Percentiles rank a stretch among this genome's conserved stretches.
Evolutionary conservation across 2,888 invertebrate genomes (phyloP).

Genomic region (Acrobeloides nanus): DNA sequence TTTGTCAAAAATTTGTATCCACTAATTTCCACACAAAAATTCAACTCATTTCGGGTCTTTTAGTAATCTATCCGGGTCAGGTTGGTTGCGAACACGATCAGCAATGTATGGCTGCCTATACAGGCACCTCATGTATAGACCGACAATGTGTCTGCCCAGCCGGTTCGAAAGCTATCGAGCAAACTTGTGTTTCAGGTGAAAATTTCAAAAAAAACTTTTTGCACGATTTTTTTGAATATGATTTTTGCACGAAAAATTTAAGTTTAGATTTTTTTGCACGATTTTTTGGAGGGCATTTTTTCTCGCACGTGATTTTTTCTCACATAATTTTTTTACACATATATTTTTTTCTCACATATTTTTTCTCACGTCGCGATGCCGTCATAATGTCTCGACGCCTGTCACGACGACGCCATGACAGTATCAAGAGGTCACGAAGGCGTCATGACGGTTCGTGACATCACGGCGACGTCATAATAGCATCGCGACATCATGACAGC

Average conservation of each 20-base stretch:
- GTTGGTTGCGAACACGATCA: slow-evolving; percentile 47
- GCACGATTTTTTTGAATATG: slow-evolving; percentile 4
- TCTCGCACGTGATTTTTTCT: too few relatives aligned
- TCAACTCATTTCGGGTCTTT: slow-evolving; percentile 12
- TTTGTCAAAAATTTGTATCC: slow-evolving; percentile 3
- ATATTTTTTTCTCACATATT: too few relatives aligned
- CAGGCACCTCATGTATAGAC: slow-evolving; percentile 44
- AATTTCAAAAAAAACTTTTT: neutral
- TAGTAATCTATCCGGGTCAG: slow-evolving; percentile 53
- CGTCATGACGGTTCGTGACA: too few relatives aligned
- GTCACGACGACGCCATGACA: too few relatives aligned
- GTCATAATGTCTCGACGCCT: too few relatives aligned
- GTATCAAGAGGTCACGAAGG: too few relatives aligned
- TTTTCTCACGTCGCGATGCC: too few relatives aligned
- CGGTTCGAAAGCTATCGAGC: slow-evolving; percentile 48
- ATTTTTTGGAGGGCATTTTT: too few relatives aligned
- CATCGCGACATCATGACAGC: too few relatives aligned
- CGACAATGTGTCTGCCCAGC: slow-evolving; percentile 50
- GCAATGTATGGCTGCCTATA: slow-evolving; percentile 50
- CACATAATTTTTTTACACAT: too few relatives aligned
- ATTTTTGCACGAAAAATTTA: slow-evolving; percentile 3
- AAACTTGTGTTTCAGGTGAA: slow-evolving; percentile 52
- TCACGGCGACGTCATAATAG: too few relatives aligned
- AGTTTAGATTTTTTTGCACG: neutral
- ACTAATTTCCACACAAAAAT: too few relatives aligned